Evolutionary conservation across 2,113 vertebrate species (phyloP).

Genomic region (Elephas maximus): DNA sequence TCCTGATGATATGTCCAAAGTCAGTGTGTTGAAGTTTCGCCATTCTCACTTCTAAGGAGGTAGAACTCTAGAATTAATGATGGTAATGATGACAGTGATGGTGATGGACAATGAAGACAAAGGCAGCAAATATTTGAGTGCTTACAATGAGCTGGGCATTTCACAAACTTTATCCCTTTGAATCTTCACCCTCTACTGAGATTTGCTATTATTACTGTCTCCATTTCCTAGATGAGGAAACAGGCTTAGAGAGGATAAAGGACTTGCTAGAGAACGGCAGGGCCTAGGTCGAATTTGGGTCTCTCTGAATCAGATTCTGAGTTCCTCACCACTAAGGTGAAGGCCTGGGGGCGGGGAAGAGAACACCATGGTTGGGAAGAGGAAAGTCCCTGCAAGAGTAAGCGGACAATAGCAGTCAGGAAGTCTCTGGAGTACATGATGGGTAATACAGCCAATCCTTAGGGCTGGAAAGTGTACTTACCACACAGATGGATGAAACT

Average conservation of each 20-base stretch:
- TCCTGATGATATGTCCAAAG: not conserved
- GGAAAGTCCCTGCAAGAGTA: not conserved
- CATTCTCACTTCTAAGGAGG: not conserved
- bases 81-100: no score
- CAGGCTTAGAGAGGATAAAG: not conserved
- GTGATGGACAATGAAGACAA: accelerated
- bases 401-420: accelerated
- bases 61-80: not conserved
- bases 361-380: not conserved
- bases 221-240: not conserved
- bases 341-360: not conserved
- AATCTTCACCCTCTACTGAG: not conserved
- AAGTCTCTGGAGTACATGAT: not conserved
- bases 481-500: not conserved
- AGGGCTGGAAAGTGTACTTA: not conserved
- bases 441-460: not conserved
- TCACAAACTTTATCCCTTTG: not conserved
- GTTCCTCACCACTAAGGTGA: not conserved
- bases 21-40: not conserved
- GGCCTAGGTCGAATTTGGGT: not conserved
- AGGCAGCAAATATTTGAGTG: not conserved
- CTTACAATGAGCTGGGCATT: not conserved
- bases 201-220: not conserved
- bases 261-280: not conserved
- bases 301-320: not conserved